A percentile compares a stretch with the other conserved stretches of the same genome.
phyloP scores from a whole-genome alignment of 92 coral and sea anemone species.

The Bergia puertoricense region DNA sequence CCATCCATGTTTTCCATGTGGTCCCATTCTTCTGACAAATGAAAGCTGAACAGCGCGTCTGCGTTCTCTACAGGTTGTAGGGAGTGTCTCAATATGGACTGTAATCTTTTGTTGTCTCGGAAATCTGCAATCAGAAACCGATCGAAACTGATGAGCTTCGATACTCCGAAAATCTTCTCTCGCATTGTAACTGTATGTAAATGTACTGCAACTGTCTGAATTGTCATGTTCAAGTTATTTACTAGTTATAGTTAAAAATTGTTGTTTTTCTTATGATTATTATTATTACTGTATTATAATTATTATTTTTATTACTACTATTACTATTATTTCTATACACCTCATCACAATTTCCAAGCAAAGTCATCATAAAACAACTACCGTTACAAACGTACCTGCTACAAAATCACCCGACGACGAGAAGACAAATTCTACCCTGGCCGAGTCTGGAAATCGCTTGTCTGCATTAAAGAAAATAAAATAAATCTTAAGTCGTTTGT shows the following conservation, averaged over 20 bases:
- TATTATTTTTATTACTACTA: too few species aligned
- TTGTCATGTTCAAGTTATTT: too few species aligned
- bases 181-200: background rate
- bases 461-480: conserved; percentile 51
- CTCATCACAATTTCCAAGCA: background rate
- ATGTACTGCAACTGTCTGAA: too few species aligned
- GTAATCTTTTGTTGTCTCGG: conserved; percentile 72
- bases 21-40: conserved; percentile 37
- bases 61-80: conserved; percentile 88
- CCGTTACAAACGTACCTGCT: conserved; percentile 57
- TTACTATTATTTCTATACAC: too few species aligned
- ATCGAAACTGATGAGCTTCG: background rate
- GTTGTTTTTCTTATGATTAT: too few species aligned
- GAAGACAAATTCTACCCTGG: conserved; percentile 92
- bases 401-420: conserved; percentile 81
- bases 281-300: too few species aligned
- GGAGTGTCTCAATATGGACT: conserved; percentile 77
- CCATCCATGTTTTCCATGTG: conserved; percentile 20
- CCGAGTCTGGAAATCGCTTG: conserved; percentile 85
- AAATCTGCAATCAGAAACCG: conserved; percentile 54
- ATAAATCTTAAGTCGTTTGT: too few species aligned
- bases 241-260: too few species aligned
- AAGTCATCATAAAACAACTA: background rate
- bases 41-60: conserved; percentile 68
- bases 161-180: background rate